Evolutionary conservation across 2,113 vertebrate genomes (phyloP), one percentile per base, ranked within the genome.

Genomic region (Cynopterus brachyotis): DNA sequence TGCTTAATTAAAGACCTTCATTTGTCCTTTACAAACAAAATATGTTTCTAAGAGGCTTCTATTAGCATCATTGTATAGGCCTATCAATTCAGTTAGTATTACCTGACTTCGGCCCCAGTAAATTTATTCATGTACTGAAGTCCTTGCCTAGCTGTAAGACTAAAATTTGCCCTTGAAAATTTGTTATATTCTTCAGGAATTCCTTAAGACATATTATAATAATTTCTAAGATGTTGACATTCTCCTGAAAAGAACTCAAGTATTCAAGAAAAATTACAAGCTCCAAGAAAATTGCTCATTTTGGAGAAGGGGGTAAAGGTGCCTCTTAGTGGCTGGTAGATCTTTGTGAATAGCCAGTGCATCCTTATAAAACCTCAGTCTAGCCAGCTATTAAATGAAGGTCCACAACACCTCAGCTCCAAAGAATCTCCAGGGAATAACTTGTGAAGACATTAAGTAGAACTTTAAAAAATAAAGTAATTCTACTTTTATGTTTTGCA

Each of bases 201-300:
- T 66, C 59, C 53, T 84, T 60, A 88, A 84, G 40, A 75, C 11
- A 69, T 10, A 66, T 7, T 37, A 37, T 17, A 82, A 24, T 53
- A 3, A 84, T 15, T 89, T 94, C 67, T 85, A 67, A 67, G 86
- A 95, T 37, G 57, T 10, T 9, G 15, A n/a, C 10, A 82, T 94
- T 82, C 35, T 91, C 57, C 45, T 93, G 70, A 37, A 96, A 95
- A 94, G 47, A 92, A 83, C n/a, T 92, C 3, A 75, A 73, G 9
- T 64, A 78, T 69, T 90, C 32, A 78, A 82, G n/a, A 84, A 60
- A 83, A 80, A 89, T 59, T 15, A 22, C 0, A 89, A 91, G 17
- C 42, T 40, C 32, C 15, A 50, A 72, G 37, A 67, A 73, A 62
- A 64, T 2, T 30, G 22, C 7, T 69, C 60, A 75, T 45, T 75